Evolutionary conservation across 23 tunicate genomes (phyloP), one percentile per base, ranked within the genome.

Genomic region (Trididemnum nubilum): DNA sequence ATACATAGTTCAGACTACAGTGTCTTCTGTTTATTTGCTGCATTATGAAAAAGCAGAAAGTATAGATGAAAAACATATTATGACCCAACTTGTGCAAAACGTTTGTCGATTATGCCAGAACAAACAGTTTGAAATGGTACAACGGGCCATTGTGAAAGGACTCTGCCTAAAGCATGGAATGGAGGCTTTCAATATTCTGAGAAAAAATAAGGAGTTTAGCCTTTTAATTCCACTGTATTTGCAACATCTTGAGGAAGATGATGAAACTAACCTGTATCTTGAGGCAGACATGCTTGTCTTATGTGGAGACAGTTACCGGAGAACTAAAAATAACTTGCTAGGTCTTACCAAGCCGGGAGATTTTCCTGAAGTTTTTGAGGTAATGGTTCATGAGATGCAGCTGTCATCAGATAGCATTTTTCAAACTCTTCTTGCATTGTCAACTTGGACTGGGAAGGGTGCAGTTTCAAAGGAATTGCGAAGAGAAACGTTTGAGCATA

Each of bases 351-450:
- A 61, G 36, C 36, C 49, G 35, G 54, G 15, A 44, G 77, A 70
- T 52, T 51, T 64, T 2, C 77, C 76, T 4, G 1, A 27, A 33
- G 28, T 79, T 60, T 33, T 65, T 27, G 66, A 65, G 36, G 38
- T 70, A 4, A 34, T 85, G 24, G 70, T 49, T 40, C 39, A 78
- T 63, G 82, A 73, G 66, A 66, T 77, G 25, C 83, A 85, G 39
- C 77, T 78, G 57, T 69, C 84, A 0, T 26, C 36, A 12, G 80
- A 85, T 79, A 71, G 82, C 33, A 24, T 69, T 37, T 52, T 85
- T 51, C 90, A 85, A 69, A 37, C 78, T 22, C 31, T 71, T 36
- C 90, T 85, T 40, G 90, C 90, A 7, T 34, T 85, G 34, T 70
- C 83, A 1, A 65, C 37, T 1, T 85, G 90, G 90, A 33, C 54